A percentile compares a stretch with the other conserved stretches of the same genome.
These are phyloP conservation scores for Syncerus caffer DNA, from an alignment of 2,797 vertebrate species.

Conservation along the genomic window DNA sequence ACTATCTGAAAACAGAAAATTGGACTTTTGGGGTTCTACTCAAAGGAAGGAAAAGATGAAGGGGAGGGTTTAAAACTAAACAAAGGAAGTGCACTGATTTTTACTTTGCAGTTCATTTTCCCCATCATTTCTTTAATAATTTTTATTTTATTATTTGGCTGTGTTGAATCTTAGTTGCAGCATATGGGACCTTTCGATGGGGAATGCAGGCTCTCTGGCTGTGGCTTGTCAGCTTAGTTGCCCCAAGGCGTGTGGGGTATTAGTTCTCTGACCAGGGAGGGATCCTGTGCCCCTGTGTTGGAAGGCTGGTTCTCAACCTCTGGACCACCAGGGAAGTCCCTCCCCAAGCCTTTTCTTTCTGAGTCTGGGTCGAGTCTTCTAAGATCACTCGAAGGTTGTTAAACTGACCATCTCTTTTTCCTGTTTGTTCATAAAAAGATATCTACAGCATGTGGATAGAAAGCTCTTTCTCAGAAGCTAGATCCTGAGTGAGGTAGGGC, in stretches of 20 bases:
- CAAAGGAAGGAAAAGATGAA: neutral
- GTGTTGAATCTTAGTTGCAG: accelerated
- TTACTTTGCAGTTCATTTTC: neutral
- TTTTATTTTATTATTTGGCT: neutral
- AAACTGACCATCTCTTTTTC: neutral
- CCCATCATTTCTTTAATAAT: neutral
- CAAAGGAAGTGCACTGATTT: neutral
- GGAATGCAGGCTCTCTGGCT: neutral
- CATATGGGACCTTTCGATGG: neutral
- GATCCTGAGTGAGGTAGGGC: neutral
- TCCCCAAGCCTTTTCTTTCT: neutral
- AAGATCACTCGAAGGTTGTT: neutral
- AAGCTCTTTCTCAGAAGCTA: neutral
- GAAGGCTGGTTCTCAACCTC: neutral
- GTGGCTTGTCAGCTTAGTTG: neutral
- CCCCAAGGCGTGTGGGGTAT: neutral
- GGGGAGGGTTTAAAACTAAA: neutral
- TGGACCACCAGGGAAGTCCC: neutral
- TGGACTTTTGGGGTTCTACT: neutral
- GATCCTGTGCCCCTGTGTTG: neutral
- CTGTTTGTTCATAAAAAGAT: neutral
- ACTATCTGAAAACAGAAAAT: neutral
- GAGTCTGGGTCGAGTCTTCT: neutral
- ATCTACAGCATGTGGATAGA: neutral
- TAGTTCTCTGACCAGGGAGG: neutral